Evolutionary conservation across 2,797 vertebrate genomes (phyloP).

Genomic region (Leptoclinus maculatus): DNA sequence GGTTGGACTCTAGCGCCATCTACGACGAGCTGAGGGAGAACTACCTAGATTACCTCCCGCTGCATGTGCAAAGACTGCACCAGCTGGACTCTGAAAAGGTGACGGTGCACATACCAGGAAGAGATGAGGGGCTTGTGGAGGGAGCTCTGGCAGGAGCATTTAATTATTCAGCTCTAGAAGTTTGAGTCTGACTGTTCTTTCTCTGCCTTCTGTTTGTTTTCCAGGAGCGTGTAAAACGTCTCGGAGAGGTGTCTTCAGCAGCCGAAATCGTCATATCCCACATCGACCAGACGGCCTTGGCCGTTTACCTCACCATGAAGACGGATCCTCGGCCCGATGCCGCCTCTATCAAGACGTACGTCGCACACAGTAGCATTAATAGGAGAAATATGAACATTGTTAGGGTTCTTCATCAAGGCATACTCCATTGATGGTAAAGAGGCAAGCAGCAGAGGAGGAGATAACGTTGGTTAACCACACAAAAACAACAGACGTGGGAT

Average conservation of each 20-base stretch:
- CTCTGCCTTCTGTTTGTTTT: background rate
- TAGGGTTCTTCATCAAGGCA: background rate
- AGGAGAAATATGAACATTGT: background rate
- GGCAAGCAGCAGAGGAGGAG: too few relatives aligned
- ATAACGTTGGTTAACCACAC: background rate
- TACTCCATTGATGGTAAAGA: background rate
- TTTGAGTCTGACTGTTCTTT: background rate
- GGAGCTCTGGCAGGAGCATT: background rate
- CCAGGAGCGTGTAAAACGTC: conserved; percentile 93
- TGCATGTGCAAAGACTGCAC: conserved; percentile 95
- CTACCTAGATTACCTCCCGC: conserved; percentile 91
- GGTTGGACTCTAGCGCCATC: conserved; percentile 90
- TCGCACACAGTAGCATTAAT: background rate
- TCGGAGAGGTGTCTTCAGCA: conserved; percentile 90
- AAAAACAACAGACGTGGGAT: background rate
- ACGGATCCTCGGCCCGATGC: conserved; percentile 96
- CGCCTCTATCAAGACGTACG: conserved; percentile 95
- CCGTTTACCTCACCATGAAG: conserved; percentile 97
- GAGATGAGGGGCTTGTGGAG: background rate
- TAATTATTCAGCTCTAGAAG: background rate
- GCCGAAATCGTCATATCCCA: conserved; percentile 92
- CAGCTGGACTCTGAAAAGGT: conserved; percentile 98
- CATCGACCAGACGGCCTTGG: conserved; percentile 95
- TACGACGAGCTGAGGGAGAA: conserved; percentile 94
- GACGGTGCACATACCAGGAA: background rate